Evolutionary conservation across 2,888 invertebrate genomes (phyloP), one percentile per base, ranked within the genome.

Genomic region (Chouioia cunea): DNA sequence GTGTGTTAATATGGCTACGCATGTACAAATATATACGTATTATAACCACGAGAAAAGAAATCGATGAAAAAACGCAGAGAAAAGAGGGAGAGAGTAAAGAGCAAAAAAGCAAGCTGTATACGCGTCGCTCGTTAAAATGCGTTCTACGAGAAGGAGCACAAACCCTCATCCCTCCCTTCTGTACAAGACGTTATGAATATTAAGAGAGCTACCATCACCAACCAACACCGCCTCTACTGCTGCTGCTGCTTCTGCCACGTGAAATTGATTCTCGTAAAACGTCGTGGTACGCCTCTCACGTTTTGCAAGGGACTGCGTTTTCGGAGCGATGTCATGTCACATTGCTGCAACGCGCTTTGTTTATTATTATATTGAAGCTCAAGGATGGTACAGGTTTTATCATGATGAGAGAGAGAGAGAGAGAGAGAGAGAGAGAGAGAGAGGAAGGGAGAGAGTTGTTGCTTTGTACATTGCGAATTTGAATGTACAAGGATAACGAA

Each of bases 161-260:
- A 27, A 6, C 27, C 27, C 27, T 27, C 47, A 48, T 48, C 60
- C 22, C 52, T 63, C 63, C 52, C 6, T 3, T 12, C 54, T 15
- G 27, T 12, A 74, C 67, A 76, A 78, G 75, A 80, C 77, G 77
- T 79, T 78, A 79, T 81, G 79, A 80, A 81, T 81, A 80, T 79
- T 79, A 80, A 81, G 76, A 72, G 73, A 73, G n/a, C 43, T 57
- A 44, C 58, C 58, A 50, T 48, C 58, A 70, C 48, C 67, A 6
- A n/a, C n/a, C 27, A 4, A 27, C 6, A 27, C 6, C 2, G 27
- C n/a, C n/a, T n/a, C n/a, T 27, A 6, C 27, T 27, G 27, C 52
- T 47, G 52, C 52, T 52, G 10, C 23, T 20, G 10, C 54, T 16
- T 57, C 65, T 65, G 70, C 63, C 69, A 63, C 27, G 27, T 68